phyloP scores from a whole-genome alignment of 1,140 invertebrate species.

The Caenorhabditis brenneri region DNA sequence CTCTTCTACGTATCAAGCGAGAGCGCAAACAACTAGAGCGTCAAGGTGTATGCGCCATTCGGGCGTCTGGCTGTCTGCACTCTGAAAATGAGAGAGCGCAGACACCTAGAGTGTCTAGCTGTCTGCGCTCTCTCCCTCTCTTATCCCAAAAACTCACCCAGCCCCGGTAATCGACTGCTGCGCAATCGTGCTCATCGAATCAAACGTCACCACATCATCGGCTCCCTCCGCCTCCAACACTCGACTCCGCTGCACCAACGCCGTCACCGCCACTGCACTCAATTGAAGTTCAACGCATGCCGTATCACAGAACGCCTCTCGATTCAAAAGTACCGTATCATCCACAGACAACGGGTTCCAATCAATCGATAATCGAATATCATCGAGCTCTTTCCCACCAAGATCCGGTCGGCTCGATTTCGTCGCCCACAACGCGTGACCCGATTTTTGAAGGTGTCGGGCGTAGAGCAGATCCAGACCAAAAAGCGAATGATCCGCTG shows the following conservation, averaged over 20 bases:
- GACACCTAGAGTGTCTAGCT: too few relatives aligned
- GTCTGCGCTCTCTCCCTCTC: too few relatives aligned
- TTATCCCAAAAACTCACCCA: too few relatives aligned
- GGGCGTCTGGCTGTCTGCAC: too few relatives aligned
- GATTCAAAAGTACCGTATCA: constrained; percentile 33
- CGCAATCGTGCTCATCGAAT: constrained; percentile 19
- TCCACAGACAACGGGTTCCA: constrained; percentile 35
- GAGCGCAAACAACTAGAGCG: too few relatives aligned
- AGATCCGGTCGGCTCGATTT: constrained; percentile 87
- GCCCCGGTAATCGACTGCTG: background rate
- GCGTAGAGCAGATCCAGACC: constrained; percentile 89
- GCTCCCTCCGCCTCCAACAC: constrained; percentile 69
- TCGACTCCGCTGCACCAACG: constrained; percentile 79
- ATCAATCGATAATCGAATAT: constrained; percentile 71
- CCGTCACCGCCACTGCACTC: constrained; percentile 88
- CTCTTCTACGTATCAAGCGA: too few relatives aligned
- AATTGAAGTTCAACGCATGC: constrained; percentile 82
- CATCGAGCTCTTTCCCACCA: constrained; percentile 92
- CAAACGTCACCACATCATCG: constrained; percentile 75
- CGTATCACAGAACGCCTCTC: constrained; percentile 82
- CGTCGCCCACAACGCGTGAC: constrained; percentile 94
- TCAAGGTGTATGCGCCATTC: too few relatives aligned
- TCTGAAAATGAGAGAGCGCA: too few relatives aligned
- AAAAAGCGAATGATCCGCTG: constrained; percentile 82
- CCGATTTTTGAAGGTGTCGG: constrained; percentile 84